phyloP scores from a whole-genome alignment of 2,888 invertebrate genomes.

The Portevinia maculata region DNA sequence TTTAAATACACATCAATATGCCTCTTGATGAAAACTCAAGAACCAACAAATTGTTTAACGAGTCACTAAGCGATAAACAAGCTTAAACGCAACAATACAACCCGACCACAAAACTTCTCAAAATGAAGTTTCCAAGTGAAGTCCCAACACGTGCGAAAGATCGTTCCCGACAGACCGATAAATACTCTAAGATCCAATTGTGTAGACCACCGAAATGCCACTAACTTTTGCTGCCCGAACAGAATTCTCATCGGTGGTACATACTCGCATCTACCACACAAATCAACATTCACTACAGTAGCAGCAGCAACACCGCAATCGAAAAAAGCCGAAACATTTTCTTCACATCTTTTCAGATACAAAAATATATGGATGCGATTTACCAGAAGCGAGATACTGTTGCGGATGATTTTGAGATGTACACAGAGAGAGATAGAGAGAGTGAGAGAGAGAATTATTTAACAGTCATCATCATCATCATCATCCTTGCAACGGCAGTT shows the following conservation, averaged over 20 bases:
- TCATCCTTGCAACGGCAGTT: background rate
- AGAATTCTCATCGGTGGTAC: slow-evolving; percentile 52
- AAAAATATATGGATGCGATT: slow-evolving; percentile 44
- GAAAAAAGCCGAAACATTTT: slow-evolving; percentile 47
- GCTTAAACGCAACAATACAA: slow-evolving; percentile 1
- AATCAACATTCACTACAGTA: slow-evolving; percentile 4
- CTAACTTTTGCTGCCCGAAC: slow-evolving; percentile 55
- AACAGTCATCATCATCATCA: slow-evolving; percentile 25
- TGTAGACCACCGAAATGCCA: slow-evolving; percentile 71
- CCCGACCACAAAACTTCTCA: no score
- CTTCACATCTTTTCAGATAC: slow-evolving; percentile 60
- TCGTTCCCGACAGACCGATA: slow-evolving; percentile 64
- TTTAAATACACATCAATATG: background rate
- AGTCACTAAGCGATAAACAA: slow-evolving; percentile 13
- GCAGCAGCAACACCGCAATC: background rate
- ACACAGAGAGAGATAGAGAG: slow-evolving; percentile 7
- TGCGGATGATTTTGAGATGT: slow-evolving; percentile 36
- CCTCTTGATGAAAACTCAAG: no score
- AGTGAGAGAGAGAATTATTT: slow-evolving; percentile 17
- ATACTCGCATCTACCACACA: slow-evolving; percentile 37
- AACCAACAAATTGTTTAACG: background rate
- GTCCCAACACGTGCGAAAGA: slow-evolving; percentile 64
- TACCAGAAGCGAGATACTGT: slow-evolving; percentile 30
- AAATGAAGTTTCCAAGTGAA: slow-evolving; percentile 13
- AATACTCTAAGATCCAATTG: slow-evolving; percentile 70